These are phyloP conservation scores for Erithacus rubecula DNA, from an alignment of 2,797 vertebrate genomes.

Conservation along the genomic window DNA sequence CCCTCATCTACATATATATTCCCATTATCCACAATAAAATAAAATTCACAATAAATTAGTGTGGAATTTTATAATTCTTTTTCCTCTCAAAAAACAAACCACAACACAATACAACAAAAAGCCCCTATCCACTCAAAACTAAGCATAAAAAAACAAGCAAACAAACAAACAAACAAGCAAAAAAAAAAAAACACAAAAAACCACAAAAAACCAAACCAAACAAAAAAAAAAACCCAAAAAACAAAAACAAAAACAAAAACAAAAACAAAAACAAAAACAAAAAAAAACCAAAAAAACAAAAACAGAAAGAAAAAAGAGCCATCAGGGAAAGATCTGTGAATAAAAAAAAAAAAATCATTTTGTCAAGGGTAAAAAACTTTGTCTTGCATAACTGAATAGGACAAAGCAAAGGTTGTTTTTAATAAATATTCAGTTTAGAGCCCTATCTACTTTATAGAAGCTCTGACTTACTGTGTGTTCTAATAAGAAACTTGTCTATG, in stretches of 20 bases:
- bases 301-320: too few relatives aligned
- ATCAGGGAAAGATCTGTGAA: background rate
- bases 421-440: background rate
- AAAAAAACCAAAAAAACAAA: too few relatives aligned
- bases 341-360: background rate
- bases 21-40: background rate
- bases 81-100: background rate
- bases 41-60: background rate
- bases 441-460: background rate
- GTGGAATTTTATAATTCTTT: background rate
- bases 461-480: background rate
- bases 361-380: background rate
- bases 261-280: too few relatives aligned
- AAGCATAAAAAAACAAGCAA: background rate
- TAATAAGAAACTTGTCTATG: background rate
- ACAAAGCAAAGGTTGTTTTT: fast-evolving
- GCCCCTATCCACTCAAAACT: fast-evolving
- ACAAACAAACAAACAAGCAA: too few relatives aligned
- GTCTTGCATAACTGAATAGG: background rate
- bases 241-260: too few relatives aligned
- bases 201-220: background rate
- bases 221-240: too few relatives aligned
- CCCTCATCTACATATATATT: background rate
- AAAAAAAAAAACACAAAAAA: too few relatives aligned
- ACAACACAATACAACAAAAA: background rate